phyloP scores from a whole-genome alignment of 2,888 invertebrate genomes.

The Tribolium freemani region DNA sequence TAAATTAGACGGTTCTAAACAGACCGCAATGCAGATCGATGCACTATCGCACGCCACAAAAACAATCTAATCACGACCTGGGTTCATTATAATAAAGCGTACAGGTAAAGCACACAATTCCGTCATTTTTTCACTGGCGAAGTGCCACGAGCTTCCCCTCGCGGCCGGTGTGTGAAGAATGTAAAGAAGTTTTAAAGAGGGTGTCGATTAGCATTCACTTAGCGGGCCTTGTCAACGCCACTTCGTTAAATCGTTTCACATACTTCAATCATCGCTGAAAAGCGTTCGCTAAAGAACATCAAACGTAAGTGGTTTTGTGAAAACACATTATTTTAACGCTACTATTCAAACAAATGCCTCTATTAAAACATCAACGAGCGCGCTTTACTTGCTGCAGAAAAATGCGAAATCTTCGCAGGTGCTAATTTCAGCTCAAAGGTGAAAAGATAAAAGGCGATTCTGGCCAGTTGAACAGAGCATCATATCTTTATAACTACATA shows the following conservation, averaged over 20 bases:
- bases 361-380: slow-evolving; percentile 39
- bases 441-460: not conserved
- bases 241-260: slow-evolving; percentile 48
- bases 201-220: slow-evolving; percentile 48
- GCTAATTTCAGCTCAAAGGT: slow-evolving; percentile 15
- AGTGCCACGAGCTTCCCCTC: slow-evolving; percentile 21
- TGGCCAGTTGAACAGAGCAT: not conserved
- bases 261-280: slow-evolving; percentile 47
- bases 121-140: slow-evolving; percentile 33
- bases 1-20: slow-evolving; percentile 69
- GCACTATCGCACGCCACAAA: slow-evolving; percentile 62
- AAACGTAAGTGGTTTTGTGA: slow-evolving; percentile 46
- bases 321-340: slow-evolving; percentile 41
- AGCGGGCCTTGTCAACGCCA: slow-evolving; percentile 45
- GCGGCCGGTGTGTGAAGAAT: slow-evolving; percentile 29
- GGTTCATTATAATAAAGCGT: slow-evolving; percentile 55
- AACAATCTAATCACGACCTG: slow-evolving; percentile 56
- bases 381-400: not conserved
- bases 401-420: slow-evolving; percentile 16
- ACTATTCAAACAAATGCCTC: slow-evolving; percentile 41
- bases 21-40: slow-evolving; percentile 69
- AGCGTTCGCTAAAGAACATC: slow-evolving; percentile 41
- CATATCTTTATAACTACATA: not conserved
- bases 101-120: slow-evolving; percentile 11
- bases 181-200: slow-evolving; percentile 41